These are phyloP conservation scores for Lasioglossum vierecki DNA, from an alignment of 2,888 invertebrate species.

Conservation along the genomic window DNA sequence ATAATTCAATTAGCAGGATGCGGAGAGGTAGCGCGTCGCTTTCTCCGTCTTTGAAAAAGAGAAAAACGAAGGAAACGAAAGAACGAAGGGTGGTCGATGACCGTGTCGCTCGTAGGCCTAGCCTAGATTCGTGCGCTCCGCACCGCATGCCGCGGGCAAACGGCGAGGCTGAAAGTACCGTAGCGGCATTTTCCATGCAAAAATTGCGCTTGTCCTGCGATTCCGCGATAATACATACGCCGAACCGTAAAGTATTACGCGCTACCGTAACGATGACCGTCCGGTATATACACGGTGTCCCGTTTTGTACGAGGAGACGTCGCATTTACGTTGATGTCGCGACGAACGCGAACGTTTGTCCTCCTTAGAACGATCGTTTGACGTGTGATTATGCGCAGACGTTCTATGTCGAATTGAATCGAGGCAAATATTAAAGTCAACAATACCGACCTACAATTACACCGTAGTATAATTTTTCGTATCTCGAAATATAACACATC, in stretches of 20 bases:
- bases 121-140: slow-evolving; percentile 75
- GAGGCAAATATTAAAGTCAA: too few relatives aligned
- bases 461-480: background rate
- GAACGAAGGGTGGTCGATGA: slow-evolving; percentile 73
- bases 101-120: slow-evolving; percentile 74
- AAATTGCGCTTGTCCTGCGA: slow-evolving; percentile 78
- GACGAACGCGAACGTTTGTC: background rate
- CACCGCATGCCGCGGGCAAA: slow-evolving; percentile 65
- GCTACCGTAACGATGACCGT: slow-evolving; percentile 83
- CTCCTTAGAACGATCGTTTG: background rate
- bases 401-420: background rate
- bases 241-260: slow-evolving; percentile 83
- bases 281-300: slow-evolving; percentile 78
- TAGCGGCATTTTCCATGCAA: slow-evolving; percentile 78
- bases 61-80: slow-evolving; percentile 51
- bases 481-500: background rate
- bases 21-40: slow-evolving; percentile 51
- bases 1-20: slow-evolving; percentile 51
- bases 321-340: background rate
- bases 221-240: slow-evolving; percentile 79
- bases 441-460: too few relatives aligned
- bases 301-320: slow-evolving; percentile 33
- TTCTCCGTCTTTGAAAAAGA: slow-evolving; percentile 61
- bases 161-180: slow-evolving; percentile 80
- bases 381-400: background rate